Percentiles rank a stretch among this genome's conserved stretches.
Conservation (phyloP, 2,888 invertebrate species). For the Callinectes sapidus region DNA sequence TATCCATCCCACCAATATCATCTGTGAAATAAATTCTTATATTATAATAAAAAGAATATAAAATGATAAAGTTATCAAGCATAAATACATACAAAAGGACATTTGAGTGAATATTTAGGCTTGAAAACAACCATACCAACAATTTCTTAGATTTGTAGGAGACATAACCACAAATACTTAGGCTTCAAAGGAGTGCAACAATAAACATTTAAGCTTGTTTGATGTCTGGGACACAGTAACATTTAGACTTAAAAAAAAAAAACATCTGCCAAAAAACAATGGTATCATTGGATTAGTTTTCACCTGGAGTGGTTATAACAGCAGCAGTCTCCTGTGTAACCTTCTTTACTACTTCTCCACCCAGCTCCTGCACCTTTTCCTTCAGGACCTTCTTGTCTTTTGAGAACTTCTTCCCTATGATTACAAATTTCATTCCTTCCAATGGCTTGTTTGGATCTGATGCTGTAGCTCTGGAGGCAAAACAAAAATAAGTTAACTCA, state of each 20-base stretch:
- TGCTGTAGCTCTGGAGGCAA: slow-evolving; percentile 41
- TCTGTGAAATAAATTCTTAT: slow-evolving; percentile 75
- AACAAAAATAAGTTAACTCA: not conserved
- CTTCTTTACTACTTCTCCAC: slow-evolving; percentile 84
- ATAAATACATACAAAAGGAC: not conserved
- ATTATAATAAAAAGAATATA: not conserved
- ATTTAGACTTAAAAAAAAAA: not conserved
- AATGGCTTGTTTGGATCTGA: slow-evolving; percentile 76
- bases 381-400: slow-evolving; percentile 80
- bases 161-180: not conserved
- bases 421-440: slow-evolving; percentile 86
- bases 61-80: not conserved
- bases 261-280: not conserved
- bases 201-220: not conserved
- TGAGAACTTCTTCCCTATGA: slow-evolving; percentile 77
- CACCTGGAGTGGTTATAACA: slow-evolving; percentile 83
- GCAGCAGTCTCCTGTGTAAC: slow-evolving; percentile 83
- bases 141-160: not conserved
- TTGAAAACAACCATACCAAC: not conserved
- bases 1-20: slow-evolving; percentile 83
- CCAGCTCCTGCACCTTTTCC: slow-evolving; percentile 83
- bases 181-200: not conserved
- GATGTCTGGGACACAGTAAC: too few species aligned
- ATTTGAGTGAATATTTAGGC: not conserved
- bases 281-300: not conserved